These are phyloP conservation scores for Petrolisthes manimaculis DNA, from an alignment of 2,888 invertebrate genomes.

Conservation along the genomic window DNA sequence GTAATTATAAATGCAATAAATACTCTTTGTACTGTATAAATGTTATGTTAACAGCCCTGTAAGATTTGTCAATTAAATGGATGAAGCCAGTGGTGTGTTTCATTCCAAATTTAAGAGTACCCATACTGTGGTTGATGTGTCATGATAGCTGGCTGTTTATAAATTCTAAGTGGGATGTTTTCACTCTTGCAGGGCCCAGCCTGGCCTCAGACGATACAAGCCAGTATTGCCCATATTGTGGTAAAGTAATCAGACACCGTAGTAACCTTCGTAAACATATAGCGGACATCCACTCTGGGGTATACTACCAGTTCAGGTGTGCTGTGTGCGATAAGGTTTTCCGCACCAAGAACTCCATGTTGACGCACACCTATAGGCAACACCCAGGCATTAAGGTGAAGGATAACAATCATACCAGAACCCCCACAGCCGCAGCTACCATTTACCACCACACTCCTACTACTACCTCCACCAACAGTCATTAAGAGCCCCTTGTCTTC, in stretches of 20 bases:
- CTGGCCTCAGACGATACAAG: constrained; percentile 54
- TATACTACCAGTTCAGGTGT: constrained; percentile 64
- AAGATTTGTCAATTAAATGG: constrained; percentile 62
- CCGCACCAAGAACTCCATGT: constrained; percentile 64
- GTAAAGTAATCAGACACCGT: constrained; percentile 63
- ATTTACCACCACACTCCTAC: constrained; percentile 42
- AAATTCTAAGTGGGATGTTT: constrained; percentile 61
- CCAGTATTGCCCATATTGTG: constrained; percentile 64
- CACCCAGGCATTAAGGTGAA: constrained; percentile 60
- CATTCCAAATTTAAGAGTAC: constrained; percentile 34
- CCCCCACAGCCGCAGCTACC: constrained; percentile 49
- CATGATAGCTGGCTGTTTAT: constrained; percentile 21
- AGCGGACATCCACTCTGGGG: constrained; percentile 64
- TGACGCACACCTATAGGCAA: constrained; percentile 64
- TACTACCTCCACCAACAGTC: constrained; percentile 52
- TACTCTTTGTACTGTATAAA: constrained; percentile 57
- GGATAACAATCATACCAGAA: constrained; percentile 45
- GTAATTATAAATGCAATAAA: constrained; percentile 47
- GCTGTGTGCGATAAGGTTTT: constrained; percentile 58
- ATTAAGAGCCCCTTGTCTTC: constrained; percentile 64
- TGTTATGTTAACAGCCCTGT: constrained; percentile 53
- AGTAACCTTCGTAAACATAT: constrained; percentile 64
- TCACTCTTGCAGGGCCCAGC: constrained; percentile 62
- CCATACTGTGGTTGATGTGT: constrained; percentile 40
- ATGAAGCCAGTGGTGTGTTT: constrained; percentile 46